Conservation (phyloP, 2,888 invertebrate species). For the Oligia latruncula region DNA sequence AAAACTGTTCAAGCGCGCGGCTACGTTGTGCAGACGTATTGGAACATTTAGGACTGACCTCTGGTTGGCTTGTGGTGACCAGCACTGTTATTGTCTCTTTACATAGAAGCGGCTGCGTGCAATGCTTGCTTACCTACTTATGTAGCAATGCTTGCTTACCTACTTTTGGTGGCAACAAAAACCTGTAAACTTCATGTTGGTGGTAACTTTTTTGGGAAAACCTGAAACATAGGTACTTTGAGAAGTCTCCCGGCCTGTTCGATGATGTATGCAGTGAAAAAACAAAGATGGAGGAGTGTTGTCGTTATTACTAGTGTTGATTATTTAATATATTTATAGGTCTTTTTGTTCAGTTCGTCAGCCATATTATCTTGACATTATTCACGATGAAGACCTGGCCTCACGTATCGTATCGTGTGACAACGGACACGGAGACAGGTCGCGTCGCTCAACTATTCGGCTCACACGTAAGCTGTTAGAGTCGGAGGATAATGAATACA, state of each 20-base stretch:
- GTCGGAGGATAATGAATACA: slow-evolving; percentile 86
- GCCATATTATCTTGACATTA: background rate
- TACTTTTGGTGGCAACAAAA: background rate
- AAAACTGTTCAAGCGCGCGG: slow-evolving; percentile 62
- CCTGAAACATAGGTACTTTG: background rate
- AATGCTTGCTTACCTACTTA: background rate
- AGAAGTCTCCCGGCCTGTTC: background rate
- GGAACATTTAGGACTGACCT: background rate
- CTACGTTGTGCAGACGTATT: slow-evolving; percentile 38
- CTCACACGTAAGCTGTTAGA: slow-evolving; percentile 82
- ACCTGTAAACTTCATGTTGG: too few species aligned
- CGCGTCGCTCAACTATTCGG: slow-evolving; percentile 76
- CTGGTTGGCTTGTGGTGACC: too few species aligned
- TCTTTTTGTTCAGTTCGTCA: background rate
- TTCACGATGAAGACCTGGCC: background rate
- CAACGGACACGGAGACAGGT: slow-evolving; percentile 49
- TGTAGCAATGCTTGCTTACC: background rate
- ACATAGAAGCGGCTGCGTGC: background rate
- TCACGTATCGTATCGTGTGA: slow-evolving; percentile 37
- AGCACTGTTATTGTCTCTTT: too few species aligned
- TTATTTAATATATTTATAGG: background rate
- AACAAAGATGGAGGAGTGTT: background rate
- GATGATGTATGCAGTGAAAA: background rate
- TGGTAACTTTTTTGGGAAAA: background rate
- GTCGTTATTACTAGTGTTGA: too few species aligned